These are phyloP conservation scores for Acrocephalus arundinaceus DNA, from an alignment of 2,113 vertebrate genomes.

Conservation along the genomic window DNA sequence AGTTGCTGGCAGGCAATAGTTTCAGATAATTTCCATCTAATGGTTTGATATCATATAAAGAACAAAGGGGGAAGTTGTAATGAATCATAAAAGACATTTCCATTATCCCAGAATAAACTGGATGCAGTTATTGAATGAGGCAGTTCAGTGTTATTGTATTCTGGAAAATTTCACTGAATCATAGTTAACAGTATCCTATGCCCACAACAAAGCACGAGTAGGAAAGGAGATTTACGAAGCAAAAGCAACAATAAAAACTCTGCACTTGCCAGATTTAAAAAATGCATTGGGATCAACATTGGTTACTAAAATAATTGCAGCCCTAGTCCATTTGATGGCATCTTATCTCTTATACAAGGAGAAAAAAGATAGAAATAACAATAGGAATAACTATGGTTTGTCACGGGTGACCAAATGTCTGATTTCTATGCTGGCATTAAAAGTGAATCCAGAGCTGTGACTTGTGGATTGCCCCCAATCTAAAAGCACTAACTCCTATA, in stretches of 20 bases:
- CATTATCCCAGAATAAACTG: conserved; percentile 54
- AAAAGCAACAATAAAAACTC: conserved; percentile 11
- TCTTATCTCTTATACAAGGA: background rate
- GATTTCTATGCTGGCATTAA: conserved; percentile 6
- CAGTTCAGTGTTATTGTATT: background rate
- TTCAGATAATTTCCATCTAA: conserved; percentile 36
- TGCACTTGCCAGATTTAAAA: conserved; percentile 1
- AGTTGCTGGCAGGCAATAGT: background rate
- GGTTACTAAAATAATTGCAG: conserved; percentile 36
- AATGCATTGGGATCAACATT: background rate
- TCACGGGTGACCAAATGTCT: background rate
- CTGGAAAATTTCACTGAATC: conserved; percentile 22
- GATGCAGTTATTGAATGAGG: conserved; percentile 33
- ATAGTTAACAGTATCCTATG: background rate
- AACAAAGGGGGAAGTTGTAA: conserved; percentile 17
- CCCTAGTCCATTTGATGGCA: background rate
- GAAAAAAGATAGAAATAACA: background rate
- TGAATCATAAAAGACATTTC: conserved; percentile 56
- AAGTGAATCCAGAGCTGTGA: conserved; percentile 16
- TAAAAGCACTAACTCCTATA: conserved; percentile 28
- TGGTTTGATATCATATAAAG: conserved; percentile 4
- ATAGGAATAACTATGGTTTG: background rate
- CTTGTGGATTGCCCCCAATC: conserved; percentile 11
- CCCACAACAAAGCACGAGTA: background rate
- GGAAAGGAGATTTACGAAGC: background rate